Evolutionary conservation across 1,140 invertebrate genomes (phyloP), one percentile per base, ranked within the genome.

Genomic region (Brachionus asplanchnoidis): DNA sequence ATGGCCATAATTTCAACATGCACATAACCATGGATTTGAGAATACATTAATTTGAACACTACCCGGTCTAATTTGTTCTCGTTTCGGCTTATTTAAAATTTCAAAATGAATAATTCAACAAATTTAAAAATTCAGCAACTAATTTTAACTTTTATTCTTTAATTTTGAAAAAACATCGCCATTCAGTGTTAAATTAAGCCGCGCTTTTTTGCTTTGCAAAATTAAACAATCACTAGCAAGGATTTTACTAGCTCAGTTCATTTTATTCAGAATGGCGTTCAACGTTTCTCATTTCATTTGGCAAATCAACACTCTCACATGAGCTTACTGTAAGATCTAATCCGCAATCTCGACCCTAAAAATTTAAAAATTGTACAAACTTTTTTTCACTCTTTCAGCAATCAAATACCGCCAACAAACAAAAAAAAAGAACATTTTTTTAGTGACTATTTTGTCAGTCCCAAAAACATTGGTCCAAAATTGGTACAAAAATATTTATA

Each of bases 111-210:
- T 68, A 28, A 32, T 12, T 68, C 20, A 68, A 40, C 0, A 68
- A 32, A 68, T 6, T 40, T 6, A 36, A 65, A 65, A 36, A 68
- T 40, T 42, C 42, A 42, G 68, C 68, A 44, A 73, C 68, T 73
- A 73, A 73, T 44, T 73, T 73, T 73, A 73, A 73, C 14, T 42
- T 73, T 60, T 60, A 60, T 60, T 60, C 17, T 60, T 20, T 7
- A 60, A 60, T 56, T 17, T 56, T n/a, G 17, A n/a, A 73, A 73
- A 42, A 73, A 73, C 68, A 73, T 73, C 68, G 68, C 68, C 68
- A 73, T 73, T 73, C 68, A 40, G 36, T 73, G 68, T 73, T 73
- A 17, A n/a, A n/a, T 40, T 42, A 32, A 73, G 28, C 17, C 42
- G 68, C 20, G 68, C 68, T 73, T 73, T 17, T 40, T 73, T 70